A percentile compares a stretch with the other conserved stretches of the same genome.
Conservation (phyloP, 2,888 invertebrate species). For the Stenodera caucasica region DNA sequence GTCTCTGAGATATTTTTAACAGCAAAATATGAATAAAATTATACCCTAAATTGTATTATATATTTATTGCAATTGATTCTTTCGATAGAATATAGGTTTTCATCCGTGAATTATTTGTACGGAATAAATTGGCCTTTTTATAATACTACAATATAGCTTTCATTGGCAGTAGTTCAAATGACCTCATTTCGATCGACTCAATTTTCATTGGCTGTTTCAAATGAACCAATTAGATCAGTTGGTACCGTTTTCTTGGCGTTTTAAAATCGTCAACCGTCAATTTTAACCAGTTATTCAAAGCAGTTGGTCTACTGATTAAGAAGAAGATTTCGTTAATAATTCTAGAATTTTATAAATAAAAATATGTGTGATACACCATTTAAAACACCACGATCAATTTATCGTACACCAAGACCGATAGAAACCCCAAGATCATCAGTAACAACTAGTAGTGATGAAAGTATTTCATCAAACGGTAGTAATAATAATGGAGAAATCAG, state of each 20-base stretch:
- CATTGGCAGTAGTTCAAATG: no score
- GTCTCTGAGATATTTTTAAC: no score
- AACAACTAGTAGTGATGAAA: conserved; percentile 39
- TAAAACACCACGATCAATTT: conserved; percentile 33
- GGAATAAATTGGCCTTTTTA: no score
- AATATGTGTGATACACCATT: conserved; percentile 32
- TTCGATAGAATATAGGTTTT: no score
- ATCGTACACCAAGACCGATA: neutral
- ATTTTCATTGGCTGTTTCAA: neutral
- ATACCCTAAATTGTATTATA: no score
- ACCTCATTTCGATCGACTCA: neutral
- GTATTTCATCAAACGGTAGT: conserved; percentile 25
- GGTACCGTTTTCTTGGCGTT: neutral
- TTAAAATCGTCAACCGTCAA: neutral
- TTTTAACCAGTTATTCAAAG: neutral
- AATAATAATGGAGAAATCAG: conserved; percentile 31
- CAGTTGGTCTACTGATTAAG: neutral
- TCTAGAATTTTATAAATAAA: neutral
- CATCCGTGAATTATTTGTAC: no score
- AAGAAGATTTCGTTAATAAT: neutral
- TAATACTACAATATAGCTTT: no score
- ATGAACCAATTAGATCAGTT: neutral
- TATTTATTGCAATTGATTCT: no score
- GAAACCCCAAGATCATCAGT: conserved; percentile 15
- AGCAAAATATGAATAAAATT: no score